Base-by-base conservation (phyloP, 2,113 vertebrate genomes). In the Thalassarche chlororhynchos region DNA sequence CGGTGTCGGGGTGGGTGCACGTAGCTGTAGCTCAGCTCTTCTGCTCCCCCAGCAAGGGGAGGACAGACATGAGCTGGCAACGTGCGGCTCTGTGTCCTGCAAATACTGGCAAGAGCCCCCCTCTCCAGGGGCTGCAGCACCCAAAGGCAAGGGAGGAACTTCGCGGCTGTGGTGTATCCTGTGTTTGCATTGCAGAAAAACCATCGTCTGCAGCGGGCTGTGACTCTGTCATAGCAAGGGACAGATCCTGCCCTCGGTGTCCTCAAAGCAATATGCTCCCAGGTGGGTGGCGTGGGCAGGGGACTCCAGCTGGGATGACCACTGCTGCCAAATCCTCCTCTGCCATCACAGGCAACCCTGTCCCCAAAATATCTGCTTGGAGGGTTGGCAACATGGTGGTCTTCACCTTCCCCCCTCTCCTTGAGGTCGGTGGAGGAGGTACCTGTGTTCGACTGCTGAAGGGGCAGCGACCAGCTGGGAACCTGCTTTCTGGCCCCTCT, bases 201-300 rank as follows among this genome's bases (percentile, higher is more conserved):
- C 2, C 52, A 9, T 23, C 60, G 5, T 44, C 51, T 88, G 14
- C 12, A 19, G 14, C 5, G 1, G 36, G 26, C 82, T 81, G 28
- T 2, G 9, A 36, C 18, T 65, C 54, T 12, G 1, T 54, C 7
- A 0, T 8, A 78, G 36, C 1, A 0, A 74, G 36, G 26, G 46
- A 66, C 38, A 55, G 69, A 49, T 70, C 46, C 49, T 91, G 77
- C 46, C 82, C 62, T 89, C 1, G 0, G 17, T 26, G 28, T 34
- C 21, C 34, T 74, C 40, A 57, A 75, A 65, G 14, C 34, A 42
- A 54, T 44, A 8, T 8, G 6, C 24, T 60, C 24, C 68, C 42
- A 51, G 81, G 32, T 54, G 42, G 6, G 75, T 58, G 21, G 42
- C 14, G 17, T 16, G 17, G 36, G 34, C 61, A 34, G 24, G 32